Evolutionary conservation across 1,140 invertebrate species (phyloP), one percentile per base, ranked within the genome.

Genomic region (Trypoxylus dichotomus): DNA sequence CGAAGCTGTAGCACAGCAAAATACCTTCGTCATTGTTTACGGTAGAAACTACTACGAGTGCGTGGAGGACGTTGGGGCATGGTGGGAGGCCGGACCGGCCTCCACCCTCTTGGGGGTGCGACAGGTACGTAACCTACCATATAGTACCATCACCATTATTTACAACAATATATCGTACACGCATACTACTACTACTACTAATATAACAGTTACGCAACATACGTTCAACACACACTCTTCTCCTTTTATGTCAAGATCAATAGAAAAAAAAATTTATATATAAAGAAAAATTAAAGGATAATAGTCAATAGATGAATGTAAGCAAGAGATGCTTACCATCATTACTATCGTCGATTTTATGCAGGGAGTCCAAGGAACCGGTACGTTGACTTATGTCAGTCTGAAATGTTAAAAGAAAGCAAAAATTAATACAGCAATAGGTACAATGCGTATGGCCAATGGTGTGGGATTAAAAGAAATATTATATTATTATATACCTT

Each of bases 321-420:
- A 58, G 15, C 21, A 58, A 68, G 11, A 15, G 60, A 68, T 27
- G 27, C 60, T 68, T 29, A 68, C 60, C 60, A 27, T 68, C 60
- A 68, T 89, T 86, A 90, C 89, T 89, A 85, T 90, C 90, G 79
- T 90, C 90, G 68, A 88, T 82, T 82, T 92, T 91, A 81, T 91
- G 89, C 6, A 93, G 83, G 0, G 92, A 93, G 83, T 93, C 92
- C 79, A 93, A 87, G 43, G 92, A 92, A 68, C 83, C 80, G 25
- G 79, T 80, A 43, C 82, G 79, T 68, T 83, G 83, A 68, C 71
- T 43, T n/a, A 77, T 68, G 27, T 84, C 79, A 75, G 75, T 76
- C 82, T 83, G 74, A 68, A 81, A 78, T 58, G 68, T 63, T 71
- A 75, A 47, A 68, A 76, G 25, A 43, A 54, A 54, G 47, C 77